These are phyloP conservation scores for Danio tinwini DNA, from an alignment of 2,797 vertebrate species.

Conservation along the genomic window DNA sequence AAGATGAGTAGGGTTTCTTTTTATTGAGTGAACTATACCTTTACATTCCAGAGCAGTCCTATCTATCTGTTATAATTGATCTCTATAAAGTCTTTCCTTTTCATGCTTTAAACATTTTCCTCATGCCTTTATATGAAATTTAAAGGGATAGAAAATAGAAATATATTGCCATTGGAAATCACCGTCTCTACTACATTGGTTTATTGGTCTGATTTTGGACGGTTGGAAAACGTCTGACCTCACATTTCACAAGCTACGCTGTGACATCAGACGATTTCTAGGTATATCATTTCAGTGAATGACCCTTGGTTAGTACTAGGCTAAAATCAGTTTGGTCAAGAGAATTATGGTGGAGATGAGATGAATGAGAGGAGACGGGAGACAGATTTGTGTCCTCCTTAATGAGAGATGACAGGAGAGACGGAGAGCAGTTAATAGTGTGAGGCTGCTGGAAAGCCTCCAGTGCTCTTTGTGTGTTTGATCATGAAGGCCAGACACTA, in stretches of 20 bases:
- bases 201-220: neutral
- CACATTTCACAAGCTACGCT: neutral
- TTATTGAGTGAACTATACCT: neutral
- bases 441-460: conserved; percentile 16
- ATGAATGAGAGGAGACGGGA: neutral
- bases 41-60: neutral
- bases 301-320: neutral
- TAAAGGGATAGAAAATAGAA: neutral
- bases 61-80: no score
- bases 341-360: neutral
- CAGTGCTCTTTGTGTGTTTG: conserved; percentile 36
- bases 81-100: neutral
- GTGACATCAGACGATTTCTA: neutral
- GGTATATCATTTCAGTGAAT: neutral
- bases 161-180: conserved; percentile 4
- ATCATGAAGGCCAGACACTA: neutral
- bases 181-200: neutral
- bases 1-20: no score
- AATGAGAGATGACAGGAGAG: neutral
- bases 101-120: neutral
- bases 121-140: neutral
- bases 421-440: neutral
- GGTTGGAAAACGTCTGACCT: neutral
- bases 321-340: neutral
- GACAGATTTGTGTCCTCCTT: neutral